Percentiles rank a stretch among this genome's conserved stretches.
These are phyloP conservation scores for Propsilocerus akamusi DNA, from an alignment of 1,140 invertebrate species.

Conservation along the genomic window DNA sequence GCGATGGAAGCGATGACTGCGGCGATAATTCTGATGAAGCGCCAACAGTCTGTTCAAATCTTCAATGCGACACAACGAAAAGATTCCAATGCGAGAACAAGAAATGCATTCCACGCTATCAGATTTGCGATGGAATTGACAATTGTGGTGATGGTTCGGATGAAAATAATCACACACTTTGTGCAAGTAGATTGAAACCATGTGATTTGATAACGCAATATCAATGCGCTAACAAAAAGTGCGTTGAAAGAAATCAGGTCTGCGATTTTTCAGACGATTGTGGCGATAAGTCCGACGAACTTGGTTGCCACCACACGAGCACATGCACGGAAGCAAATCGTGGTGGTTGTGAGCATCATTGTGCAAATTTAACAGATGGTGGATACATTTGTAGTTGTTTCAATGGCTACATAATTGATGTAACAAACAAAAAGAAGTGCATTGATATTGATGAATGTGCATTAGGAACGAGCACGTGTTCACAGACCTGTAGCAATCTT, in stretches of 20 bases:
- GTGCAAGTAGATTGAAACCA: conserved; percentile 44
- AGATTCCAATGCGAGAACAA: conserved; percentile 79
- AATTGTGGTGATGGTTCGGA: conserved; percentile 88
- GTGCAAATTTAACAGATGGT: conserved; percentile 61
- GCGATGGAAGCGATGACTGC: conserved; percentile 75
- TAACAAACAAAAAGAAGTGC: conserved; percentile 55
- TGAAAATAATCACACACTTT: conserved; percentile 82
- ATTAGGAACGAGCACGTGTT: conserved; percentile 67
- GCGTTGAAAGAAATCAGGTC: conserved; percentile 57
- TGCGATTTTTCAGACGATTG: conserved; percentile 54
- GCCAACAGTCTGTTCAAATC: conserved; percentile 56
- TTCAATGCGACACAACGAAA: conserved; percentile 59
- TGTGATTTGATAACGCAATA: conserved; percentile 60
- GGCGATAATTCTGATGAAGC: conserved; percentile 80
- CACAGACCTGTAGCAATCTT: conserved; percentile 80
- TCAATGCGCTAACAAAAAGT: conserved; percentile 82
- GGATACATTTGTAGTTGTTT: conserved; percentile 82
- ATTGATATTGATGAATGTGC: conserved; percentile 83
- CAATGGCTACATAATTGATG: conserved; percentile 63
- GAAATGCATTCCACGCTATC: conserved; percentile 68
- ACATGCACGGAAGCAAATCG: conserved; percentile 43
- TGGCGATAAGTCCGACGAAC: conserved; percentile 73
- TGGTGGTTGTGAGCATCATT: conserved; percentile 88
- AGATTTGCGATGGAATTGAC: conserved; percentile 59
- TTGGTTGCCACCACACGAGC: conserved; percentile 65